These are phyloP conservation scores for Noctua fimbriata DNA, from an alignment of 2,888 invertebrate species.

Conservation along the genomic window DNA sequence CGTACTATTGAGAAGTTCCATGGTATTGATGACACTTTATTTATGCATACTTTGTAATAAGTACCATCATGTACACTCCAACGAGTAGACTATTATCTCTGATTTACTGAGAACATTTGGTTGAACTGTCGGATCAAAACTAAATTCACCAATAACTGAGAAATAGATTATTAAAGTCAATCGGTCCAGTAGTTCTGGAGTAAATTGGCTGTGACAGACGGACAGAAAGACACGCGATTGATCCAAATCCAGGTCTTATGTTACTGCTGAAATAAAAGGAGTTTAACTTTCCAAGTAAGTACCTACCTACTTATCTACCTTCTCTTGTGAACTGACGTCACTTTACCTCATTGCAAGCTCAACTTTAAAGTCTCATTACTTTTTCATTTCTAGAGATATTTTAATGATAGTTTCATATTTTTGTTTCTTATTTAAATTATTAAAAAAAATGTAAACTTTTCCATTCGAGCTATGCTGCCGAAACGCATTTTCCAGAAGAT, in stretches of 20 bases:
- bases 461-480: neutral
- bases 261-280: neutral
- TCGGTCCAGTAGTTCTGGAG: no score
- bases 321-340: neutral
- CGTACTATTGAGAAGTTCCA: no score
- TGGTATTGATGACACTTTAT: no score
- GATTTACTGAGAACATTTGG: constrained; percentile 96
- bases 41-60: constrained; percentile 94
- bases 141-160: neutral
- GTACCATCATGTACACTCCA: constrained; percentile 98
- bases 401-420: neutral
- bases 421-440: neutral
- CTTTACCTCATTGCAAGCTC: neutral
- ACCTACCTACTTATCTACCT: no score
- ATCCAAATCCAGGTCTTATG: no score
- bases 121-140: constrained; percentile 89
- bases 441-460: neutral
- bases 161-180: no score
- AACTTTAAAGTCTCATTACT: neutral
- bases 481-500: neutral
- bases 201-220: no score
- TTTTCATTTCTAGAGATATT: neutral
- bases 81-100: constrained; percentile 96
- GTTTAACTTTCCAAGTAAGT: no score
- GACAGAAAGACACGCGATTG: no score